phyloP scores from a whole-genome alignment of 2,797 vertebrate genomes.

The Micrastur ruficollis region DNA sequence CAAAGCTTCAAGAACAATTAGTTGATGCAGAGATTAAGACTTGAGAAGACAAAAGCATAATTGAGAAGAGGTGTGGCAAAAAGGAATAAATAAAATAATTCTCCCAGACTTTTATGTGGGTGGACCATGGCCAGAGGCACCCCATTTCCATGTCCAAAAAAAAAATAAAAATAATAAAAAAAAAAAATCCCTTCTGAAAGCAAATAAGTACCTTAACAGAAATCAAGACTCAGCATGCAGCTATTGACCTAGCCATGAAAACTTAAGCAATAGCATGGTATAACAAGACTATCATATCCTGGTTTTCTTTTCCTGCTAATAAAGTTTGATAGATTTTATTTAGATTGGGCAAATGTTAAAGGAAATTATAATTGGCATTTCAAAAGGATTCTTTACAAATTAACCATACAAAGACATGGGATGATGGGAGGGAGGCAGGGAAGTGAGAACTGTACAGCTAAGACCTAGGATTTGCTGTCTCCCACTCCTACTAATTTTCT shows the following conservation, averaged over 20 bases:
- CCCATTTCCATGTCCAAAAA: background rate
- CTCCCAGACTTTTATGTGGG: background rate
- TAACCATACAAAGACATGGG: background rate
- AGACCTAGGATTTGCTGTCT: background rate
- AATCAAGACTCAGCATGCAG: conserved; percentile 55
- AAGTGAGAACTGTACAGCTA: background rate
- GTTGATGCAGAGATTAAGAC: background rate
- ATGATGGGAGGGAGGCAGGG: background rate
- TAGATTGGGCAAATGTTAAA: background rate
- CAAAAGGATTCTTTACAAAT: background rate
- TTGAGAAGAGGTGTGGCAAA: background rate
- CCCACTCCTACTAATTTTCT: background rate
- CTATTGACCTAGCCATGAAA: conserved; percentile 39
- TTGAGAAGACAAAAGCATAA: background rate
- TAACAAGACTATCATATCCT: background rate
- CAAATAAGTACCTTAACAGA: conserved; percentile 45
- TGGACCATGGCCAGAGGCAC: background rate
- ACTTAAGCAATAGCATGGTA: conserved; percentile 10
- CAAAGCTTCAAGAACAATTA: background rate
- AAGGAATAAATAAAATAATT: background rate
- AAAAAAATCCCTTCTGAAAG: conserved; percentile 18
- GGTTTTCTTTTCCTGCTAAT: background rate
- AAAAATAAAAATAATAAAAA: background rate
- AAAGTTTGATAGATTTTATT: conserved; percentile 6
- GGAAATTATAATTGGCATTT: background rate